Conservation (phyloP, 2,113 vertebrate genomes). For the Salvator merianae region DNA sequence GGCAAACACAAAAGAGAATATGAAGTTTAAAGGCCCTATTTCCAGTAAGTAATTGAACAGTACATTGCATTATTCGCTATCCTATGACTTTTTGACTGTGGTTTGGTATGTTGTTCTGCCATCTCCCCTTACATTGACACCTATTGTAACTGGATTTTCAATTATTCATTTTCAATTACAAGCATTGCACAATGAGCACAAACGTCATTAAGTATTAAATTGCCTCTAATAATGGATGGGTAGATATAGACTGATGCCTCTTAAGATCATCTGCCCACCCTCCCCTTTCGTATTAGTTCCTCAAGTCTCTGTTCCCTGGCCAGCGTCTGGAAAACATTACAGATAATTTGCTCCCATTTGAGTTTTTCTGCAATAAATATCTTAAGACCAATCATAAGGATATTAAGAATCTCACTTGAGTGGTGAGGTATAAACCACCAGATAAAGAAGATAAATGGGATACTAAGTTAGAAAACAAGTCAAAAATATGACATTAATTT, state of each 20-base stretch:
- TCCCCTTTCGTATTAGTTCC: constrained; percentile 53
- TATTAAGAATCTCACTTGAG: too few species aligned
- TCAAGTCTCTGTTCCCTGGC: background rate
- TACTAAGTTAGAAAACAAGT: too few species aligned
- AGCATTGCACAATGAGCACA: constrained; percentile 73
- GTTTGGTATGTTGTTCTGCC: constrained; percentile 60
- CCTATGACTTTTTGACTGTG: constrained; percentile 64
- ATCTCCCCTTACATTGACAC: constrained; percentile 69
- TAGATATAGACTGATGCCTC: constrained; percentile 56
- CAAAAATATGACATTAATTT: too few species aligned
- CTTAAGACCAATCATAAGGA: background rate
- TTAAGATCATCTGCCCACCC: constrained; percentile 24
- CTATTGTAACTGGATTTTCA: constrained; percentile 78
- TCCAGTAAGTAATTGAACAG: constrained; percentile 66
- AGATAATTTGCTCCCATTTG: background rate
- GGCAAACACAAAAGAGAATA: constrained; percentile 40
- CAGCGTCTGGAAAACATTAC: constrained; percentile 17
- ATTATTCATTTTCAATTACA: constrained; percentile 81
- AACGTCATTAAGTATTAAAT: constrained; percentile 79
- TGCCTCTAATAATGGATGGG: constrained; percentile 70
- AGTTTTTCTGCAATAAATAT: background rate
- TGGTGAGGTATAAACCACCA: too few species aligned
- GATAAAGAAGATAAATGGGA: too few species aligned
- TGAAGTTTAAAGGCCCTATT: constrained; percentile 26
- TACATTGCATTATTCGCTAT: constrained; percentile 54